Evolutionary conservation across 2,797 vertebrate species (phyloP).

Genomic region (Sebastes reedi): DNA sequence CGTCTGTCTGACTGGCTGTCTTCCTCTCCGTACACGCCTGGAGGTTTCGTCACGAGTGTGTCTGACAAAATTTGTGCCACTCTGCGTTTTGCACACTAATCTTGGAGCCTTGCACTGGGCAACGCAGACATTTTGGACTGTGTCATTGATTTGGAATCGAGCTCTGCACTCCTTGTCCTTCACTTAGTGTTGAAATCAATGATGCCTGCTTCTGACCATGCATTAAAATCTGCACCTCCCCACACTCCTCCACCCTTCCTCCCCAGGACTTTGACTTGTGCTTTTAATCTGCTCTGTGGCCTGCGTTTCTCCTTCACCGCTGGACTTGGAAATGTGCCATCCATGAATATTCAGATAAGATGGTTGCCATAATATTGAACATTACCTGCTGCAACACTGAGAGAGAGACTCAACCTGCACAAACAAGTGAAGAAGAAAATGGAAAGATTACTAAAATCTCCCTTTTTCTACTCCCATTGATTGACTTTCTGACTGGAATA

Average conservation of each 20-base stretch:
- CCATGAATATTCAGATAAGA: slow-evolving; percentile 57
- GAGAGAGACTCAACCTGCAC: neutral
- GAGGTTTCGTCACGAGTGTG: slow-evolving; percentile 35
- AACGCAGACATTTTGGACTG: slow-evolving; percentile 78
- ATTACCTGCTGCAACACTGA: slow-evolving; percentile 7
- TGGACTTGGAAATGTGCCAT: slow-evolving; percentile 57
- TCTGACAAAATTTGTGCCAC: slow-evolving; percentile 65
- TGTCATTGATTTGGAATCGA: slow-evolving; percentile 83
- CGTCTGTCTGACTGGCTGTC: slow-evolving; percentile 22
- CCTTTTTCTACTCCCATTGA: slow-evolving; percentile 62
- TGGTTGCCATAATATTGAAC: slow-evolving; percentile 35
- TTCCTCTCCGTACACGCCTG: slow-evolving; percentile 5
- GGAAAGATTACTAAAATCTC: slow-evolving; percentile 21
- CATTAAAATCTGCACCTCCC: slow-evolving; percentile 67
- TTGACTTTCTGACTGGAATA: slow-evolving; percentile 59
- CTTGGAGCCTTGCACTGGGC: slow-evolving; percentile 62
- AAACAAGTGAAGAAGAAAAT: slow-evolving; percentile 19
- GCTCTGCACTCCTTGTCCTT: slow-evolving; percentile 80
- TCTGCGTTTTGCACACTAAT: slow-evolving; percentile 71
- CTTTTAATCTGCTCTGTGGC: slow-evolving; percentile 59
- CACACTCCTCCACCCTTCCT: slow-evolving; percentile 26
- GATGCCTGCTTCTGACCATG: slow-evolving; percentile 79
- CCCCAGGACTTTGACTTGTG: slow-evolving; percentile 57
- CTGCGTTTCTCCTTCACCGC: slow-evolving; percentile 54
- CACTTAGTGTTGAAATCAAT: slow-evolving; percentile 83